Conservation (phyloP, 2,113 vertebrate species). For the Catharus minimus region DNA sequence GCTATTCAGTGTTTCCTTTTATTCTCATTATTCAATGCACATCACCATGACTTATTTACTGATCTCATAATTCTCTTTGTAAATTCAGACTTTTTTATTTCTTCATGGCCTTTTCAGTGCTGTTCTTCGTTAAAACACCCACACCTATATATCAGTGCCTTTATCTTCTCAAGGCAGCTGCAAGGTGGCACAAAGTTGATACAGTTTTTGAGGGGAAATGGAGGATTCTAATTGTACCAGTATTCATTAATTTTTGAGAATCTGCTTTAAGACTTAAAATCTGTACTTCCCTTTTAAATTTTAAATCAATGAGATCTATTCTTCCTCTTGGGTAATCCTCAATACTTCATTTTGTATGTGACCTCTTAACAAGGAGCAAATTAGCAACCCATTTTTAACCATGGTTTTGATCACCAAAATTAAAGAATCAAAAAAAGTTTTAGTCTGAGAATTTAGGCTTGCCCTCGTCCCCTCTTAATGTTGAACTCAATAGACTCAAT, state of each 20-base stretch:
- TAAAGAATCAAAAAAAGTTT: background rate
- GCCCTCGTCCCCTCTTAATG: background rate
- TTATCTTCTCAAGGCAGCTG: background rate
- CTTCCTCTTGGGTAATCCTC: background rate
- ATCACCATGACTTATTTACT: conserved; percentile 57
- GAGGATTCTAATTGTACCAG: background rate
- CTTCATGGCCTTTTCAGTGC: background rate
- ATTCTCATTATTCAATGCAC: background rate
- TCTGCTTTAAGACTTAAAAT: background rate
- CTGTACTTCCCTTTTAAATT: background rate
- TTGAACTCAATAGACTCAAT: background rate
- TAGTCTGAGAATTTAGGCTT: background rate
- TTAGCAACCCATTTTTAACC: background rate
- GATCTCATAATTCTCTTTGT: conserved; percentile 45
- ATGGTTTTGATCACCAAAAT: background rate
- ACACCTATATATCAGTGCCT: background rate
- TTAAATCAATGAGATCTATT: background rate
- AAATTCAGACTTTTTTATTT: conserved; percentile 35
- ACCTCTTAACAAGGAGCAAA: background rate
- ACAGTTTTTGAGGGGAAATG: background rate
- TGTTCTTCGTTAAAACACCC: background rate
- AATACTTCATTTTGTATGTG: background rate
- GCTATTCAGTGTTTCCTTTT: conserved; percentile 33
- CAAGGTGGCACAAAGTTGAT: background rate
- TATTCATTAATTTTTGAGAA: background rate